Evolutionary conservation across 2,888 invertebrate genomes (phyloP).

Genomic region (Papilio gigon): DNA sequence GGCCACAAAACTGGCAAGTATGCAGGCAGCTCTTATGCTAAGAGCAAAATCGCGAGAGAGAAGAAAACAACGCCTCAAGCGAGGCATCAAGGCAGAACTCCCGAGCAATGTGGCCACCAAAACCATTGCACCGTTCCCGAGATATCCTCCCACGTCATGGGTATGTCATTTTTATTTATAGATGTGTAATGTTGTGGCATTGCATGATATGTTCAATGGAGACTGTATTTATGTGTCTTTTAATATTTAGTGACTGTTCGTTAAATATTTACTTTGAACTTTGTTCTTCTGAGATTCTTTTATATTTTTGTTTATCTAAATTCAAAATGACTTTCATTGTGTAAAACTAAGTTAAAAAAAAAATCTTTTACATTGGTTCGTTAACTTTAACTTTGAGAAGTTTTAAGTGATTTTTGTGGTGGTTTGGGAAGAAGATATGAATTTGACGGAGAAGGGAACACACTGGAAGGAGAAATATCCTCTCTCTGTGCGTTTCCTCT

Average conservation of each 20-base stretch:
- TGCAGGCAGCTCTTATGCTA: conserved; percentile 97
- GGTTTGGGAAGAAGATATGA: too few relatives aligned
- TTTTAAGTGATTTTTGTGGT: too few relatives aligned
- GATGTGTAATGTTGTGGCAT: conserved; percentile 40
- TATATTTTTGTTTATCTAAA: not conserved
- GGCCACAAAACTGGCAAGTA: conserved; percentile 85
- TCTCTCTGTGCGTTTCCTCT: too few relatives aligned
- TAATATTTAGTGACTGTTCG: not conserved
- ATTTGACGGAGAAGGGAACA: too few relatives aligned
- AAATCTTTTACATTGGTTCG: not conserved
- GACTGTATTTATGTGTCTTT: conserved; percentile 44
- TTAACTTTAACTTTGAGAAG: too few relatives aligned
- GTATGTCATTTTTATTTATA: conserved; percentile 69
- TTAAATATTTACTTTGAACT: not conserved
- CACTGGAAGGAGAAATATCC: too few relatives aligned
- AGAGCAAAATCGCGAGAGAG: conserved; percentile 94
- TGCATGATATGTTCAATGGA: conserved; percentile 47
- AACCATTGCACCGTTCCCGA: conserved; percentile 93
- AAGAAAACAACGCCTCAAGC: conserved; percentile 88
- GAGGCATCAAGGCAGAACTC: conserved; percentile 89
- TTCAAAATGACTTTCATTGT: not conserved
- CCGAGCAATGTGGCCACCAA: conserved; percentile 94
- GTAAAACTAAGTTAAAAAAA: not conserved
- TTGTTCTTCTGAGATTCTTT: not conserved
- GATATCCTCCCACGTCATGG: conserved; percentile 92